Conservation (phyloP, 92 coral and sea anemone genomes). For the Porites evermanni region DNA sequence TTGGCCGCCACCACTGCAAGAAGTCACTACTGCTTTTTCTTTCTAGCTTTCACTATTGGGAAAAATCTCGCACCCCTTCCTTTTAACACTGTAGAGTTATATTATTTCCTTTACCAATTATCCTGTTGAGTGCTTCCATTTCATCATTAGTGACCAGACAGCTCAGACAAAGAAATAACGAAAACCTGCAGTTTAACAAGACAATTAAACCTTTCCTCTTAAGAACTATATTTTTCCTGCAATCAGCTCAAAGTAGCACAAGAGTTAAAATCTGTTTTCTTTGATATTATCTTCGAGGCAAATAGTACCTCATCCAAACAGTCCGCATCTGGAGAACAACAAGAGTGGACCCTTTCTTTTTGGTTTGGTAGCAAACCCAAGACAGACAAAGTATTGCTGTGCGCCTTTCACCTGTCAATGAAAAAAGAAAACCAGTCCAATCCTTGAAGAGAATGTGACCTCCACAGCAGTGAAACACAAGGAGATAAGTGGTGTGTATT, state of each 20-base stretch:
- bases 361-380: background rate
- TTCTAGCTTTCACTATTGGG: constrained; percentile 11
- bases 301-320: background rate
- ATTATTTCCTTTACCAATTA: background rate
- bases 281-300: background rate
- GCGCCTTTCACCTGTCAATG: background rate
- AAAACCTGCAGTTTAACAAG: background rate
- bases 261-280: background rate
- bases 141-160: background rate
- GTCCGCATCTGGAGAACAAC: background rate
- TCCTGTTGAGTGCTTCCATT: background rate
- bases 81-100: background rate
- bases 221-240: background rate
- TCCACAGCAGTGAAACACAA: background rate
- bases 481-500: background rate
- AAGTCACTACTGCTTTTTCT: constrained; percentile 52
- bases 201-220: background rate
- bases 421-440: background rate
- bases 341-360: background rate
- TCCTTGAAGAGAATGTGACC: background rate
- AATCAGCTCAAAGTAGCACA: constrained; percentile 2
- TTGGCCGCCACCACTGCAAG: constrained; percentile 49
- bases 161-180: background rate
- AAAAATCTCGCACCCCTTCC: background rate
- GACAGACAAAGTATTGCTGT: background rate